Conservation (phyloP, 2,113 vertebrate species). For the Ramphastos sulfuratus region DNA sequence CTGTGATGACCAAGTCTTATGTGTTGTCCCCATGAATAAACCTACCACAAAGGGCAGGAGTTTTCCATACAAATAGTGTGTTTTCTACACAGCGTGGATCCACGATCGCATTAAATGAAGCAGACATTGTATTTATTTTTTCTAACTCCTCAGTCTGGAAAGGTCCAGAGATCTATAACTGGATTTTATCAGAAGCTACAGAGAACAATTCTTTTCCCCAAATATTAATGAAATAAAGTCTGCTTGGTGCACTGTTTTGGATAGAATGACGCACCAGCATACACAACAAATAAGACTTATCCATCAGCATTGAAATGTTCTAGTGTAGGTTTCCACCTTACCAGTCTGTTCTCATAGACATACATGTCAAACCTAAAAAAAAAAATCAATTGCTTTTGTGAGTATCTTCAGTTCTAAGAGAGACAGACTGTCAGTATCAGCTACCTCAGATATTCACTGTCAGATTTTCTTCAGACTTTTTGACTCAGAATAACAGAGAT, state of each 20-base stretch:
- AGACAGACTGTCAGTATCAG: neutral
- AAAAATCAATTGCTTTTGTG: neutral
- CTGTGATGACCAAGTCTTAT: neutral
- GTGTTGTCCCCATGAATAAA: neutral
- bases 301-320: neutral
- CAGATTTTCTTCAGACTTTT: neutral
- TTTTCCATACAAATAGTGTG: neutral
- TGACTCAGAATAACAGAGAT: neutral
- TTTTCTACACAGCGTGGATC: too few species aligned
- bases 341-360: neutral
- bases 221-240: neutral
- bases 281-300: neutral
- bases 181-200: neutral
- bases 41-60: neutral
- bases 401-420: neutral
- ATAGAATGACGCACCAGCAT: neutral
- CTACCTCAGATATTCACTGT: neutral
- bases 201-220: neutral
- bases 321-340: neutral
- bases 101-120: neutral
- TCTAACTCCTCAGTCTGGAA: neutral
- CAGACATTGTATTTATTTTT: neutral
- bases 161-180: neutral
- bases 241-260: neutral
- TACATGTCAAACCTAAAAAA: accelerated